Evolutionary conservation across 2,888 invertebrate genomes (phyloP).

Genomic region (Dermolepida albohirtum): DNA sequence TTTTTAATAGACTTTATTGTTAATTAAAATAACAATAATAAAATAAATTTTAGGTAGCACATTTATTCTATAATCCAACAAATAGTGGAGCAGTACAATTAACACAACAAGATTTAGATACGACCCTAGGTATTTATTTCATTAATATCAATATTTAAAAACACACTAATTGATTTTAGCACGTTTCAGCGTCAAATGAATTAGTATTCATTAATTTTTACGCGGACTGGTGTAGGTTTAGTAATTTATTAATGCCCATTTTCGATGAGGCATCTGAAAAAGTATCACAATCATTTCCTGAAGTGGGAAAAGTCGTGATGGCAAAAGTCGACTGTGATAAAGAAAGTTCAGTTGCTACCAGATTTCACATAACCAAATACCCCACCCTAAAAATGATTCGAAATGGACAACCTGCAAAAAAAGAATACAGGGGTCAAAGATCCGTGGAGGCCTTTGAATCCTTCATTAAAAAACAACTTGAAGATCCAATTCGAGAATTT

Average conservation of each 20-base stretch:
- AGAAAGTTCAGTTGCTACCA: slow-evolving; percentile 86
- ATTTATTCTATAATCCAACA: slow-evolving; percentile 78
- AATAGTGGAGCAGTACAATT: slow-evolving; percentile 87
- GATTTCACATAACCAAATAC: slow-evolving; percentile 98
- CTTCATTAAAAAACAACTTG: slow-evolving; percentile 90
- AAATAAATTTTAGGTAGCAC: slow-evolving; percentile 64
- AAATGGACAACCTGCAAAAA: slow-evolving; percentile 89
- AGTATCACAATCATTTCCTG: slow-evolving; percentile 81
- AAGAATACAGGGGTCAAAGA: slow-evolving; percentile 90
- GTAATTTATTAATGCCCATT: slow-evolving; percentile 95
- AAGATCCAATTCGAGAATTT: slow-evolving; percentile 87
- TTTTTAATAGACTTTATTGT: neutral
- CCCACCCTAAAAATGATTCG: slow-evolving; percentile 96
- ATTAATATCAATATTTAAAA: neutral
- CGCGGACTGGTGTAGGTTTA: slow-evolving; percentile 99
- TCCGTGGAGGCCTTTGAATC: slow-evolving; percentile 91
- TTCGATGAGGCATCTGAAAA: slow-evolving; percentile 96
- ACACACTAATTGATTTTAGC: slow-evolving; percentile 2
- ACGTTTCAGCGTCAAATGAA: slow-evolving; percentile 88
- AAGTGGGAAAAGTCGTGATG: slow-evolving; percentile 87
- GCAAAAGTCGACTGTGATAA: slow-evolving; percentile 98
- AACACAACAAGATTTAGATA: slow-evolving; percentile 84
- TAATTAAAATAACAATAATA: neutral
- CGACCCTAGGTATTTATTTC: slow-evolving; percentile 76
- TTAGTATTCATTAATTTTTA: slow-evolving; percentile 99